Conservation (phyloP, 2,113 vertebrate genomes). For the Sinocyclocheilus rhinocerous region DNA sequence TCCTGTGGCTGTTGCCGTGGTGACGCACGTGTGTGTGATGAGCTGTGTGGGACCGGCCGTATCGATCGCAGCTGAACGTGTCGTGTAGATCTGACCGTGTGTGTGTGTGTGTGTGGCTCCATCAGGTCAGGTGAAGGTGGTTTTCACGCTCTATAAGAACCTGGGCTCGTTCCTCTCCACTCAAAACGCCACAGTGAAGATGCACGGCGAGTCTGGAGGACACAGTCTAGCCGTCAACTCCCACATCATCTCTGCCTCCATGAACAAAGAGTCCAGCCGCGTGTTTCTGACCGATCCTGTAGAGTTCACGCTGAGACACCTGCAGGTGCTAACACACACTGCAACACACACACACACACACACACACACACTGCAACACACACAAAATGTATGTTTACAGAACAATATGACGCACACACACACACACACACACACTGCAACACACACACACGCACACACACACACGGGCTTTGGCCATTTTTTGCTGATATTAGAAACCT, state of each 20-base stretch:
- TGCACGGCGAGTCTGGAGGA: slow-evolving; percentile 72
- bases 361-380: background rate
- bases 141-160: slow-evolving; percentile 90
- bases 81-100: background rate
- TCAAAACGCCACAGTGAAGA: slow-evolving; percentile 85
- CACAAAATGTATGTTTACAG: too few species aligned
- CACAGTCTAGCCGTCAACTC: slow-evolving; percentile 87
- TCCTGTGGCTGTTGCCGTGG: slow-evolving; percentile 56
- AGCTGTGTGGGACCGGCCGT: background rate
- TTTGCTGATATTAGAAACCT: too few species aligned
- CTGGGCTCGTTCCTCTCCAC: slow-evolving; percentile 88
- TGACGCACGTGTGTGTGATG: slow-evolving; percentile 56
- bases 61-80: background rate
- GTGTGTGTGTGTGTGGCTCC: background rate
- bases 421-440: background rate
- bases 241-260: slow-evolving; percentile 91
- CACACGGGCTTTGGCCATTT: too few species aligned
- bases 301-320: slow-evolving; percentile 87
- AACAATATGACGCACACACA: too few species aligned
- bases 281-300: slow-evolving; percentile 91
- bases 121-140: slow-evolving; percentile 84
- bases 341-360: too few species aligned
- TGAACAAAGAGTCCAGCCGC: slow-evolving; percentile 89
- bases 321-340: slow-evolving; percentile 76
- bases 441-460: too few species aligned